These are phyloP conservation scores for Heliothis virescens DNA, from an alignment of 1,140 invertebrate species.

Conservation along the genomic window DNA sequence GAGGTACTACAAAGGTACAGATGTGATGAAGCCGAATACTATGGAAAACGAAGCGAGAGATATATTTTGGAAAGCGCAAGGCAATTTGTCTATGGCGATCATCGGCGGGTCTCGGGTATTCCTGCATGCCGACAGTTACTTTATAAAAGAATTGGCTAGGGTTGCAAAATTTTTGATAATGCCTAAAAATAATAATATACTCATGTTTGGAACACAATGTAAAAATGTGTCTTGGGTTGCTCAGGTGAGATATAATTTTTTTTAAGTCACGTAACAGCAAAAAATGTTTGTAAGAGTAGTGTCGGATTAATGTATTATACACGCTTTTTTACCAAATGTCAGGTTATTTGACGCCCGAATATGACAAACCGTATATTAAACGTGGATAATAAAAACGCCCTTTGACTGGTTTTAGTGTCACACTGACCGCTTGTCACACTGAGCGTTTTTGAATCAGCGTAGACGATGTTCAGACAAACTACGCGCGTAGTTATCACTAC, in stretches of 20 bases:
- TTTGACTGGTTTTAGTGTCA: no score
- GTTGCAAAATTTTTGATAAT: constrained; percentile 69
- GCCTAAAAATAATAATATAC: constrained; percentile 65
- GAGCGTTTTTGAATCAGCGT: no score
- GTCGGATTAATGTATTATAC: no score
- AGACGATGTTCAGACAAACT: no score
- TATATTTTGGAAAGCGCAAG: constrained; percentile 75
- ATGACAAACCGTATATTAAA: no score
- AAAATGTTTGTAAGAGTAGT: no score
- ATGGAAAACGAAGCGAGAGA: constrained; percentile 74
- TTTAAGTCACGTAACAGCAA: not conserved
- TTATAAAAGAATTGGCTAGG: constrained; percentile 71
- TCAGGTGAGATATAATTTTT: constrained; percentile 60
- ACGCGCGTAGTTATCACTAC: no score
- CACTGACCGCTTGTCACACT: no score
- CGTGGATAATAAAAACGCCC: no score
- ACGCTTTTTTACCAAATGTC: no score
- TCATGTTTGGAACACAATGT: constrained; percentile 65
- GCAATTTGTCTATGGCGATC: constrained; percentile 70
- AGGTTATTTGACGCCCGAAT: no score
- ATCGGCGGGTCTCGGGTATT: constrained; percentile 67
- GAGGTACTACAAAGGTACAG: constrained; percentile 74
- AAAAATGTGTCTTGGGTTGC: constrained; percentile 71
- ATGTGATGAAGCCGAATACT: constrained; percentile 68
- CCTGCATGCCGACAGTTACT: constrained; percentile 60